These are phyloP conservation scores for Gallinago jamesoni DNA, from an alignment of 2,113 vertebrate species.

Conservation along the genomic window DNA sequence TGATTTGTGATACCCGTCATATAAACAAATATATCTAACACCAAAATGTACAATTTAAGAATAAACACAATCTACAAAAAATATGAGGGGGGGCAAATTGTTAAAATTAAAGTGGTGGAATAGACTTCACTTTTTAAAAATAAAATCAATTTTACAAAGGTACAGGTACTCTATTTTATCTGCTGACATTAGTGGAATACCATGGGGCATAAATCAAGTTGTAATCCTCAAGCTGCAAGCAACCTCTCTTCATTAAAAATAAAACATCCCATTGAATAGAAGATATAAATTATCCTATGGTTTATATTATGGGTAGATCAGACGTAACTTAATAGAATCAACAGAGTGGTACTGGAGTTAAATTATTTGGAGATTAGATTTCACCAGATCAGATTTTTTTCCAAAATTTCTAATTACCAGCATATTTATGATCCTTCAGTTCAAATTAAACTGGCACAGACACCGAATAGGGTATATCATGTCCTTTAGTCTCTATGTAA, in stretches of 20 bases:
- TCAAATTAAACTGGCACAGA: neutral
- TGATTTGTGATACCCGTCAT: neutral
- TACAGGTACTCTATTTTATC: neutral
- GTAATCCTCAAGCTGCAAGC: neutral
- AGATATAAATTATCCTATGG: neutral
- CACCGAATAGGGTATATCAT: neutral
- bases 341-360: neutral
- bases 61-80: neutral
- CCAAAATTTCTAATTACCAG: neutral
- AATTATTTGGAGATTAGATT: neutral
- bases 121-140: neutral
- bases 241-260: conserved; percentile 21
- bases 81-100: neutral
- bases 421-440: neutral
- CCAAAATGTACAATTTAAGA: neutral
- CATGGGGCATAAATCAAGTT: neutral
- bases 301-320: neutral
- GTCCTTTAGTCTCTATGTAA: neutral
- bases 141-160: neutral
- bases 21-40: neutral
- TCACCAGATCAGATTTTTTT: neutral
- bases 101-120: neutral
- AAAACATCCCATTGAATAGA: neutral
- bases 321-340: neutral
- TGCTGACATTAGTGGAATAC: neutral